Conservation (phyloP, 2,797 vertebrate genomes). For the Leptodactylus fallax region DNA sequence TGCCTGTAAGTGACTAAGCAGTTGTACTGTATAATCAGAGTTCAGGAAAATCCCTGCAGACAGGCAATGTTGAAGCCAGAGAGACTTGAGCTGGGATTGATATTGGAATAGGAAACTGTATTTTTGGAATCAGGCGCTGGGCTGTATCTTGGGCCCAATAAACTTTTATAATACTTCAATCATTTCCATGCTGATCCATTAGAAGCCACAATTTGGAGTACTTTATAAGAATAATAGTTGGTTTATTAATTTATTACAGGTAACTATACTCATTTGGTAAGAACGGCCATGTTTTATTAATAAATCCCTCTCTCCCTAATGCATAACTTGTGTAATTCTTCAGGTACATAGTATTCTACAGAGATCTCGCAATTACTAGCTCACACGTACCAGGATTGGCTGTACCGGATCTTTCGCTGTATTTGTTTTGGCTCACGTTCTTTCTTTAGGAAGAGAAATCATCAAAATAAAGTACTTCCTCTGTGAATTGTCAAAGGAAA, state of each 20-base stretch:
- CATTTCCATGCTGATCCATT: slow-evolving; percentile 28
- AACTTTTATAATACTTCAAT: background rate
- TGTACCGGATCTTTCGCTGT: slow-evolving; percentile 79
- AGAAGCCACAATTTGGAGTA: slow-evolving; percentile 4
- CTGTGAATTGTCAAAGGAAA: slow-evolving; percentile 85
- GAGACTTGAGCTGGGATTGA: background rate
- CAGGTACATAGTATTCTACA: slow-evolving; percentile 38
- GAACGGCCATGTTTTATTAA: slow-evolving; percentile 32
- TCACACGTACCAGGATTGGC: slow-evolving; percentile 65
- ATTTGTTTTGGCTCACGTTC: slow-evolving; percentile 80
- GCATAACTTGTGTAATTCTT: slow-evolving; percentile 32
- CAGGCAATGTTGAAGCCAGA: background rate
- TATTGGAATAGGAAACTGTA: background rate
- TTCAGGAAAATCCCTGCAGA: background rate
- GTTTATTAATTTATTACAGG: slow-evolving; percentile 39
- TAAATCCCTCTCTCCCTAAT: slow-evolving; percentile 47
- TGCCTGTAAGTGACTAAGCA: background rate
- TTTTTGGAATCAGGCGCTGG: slow-evolving; percentile 11
- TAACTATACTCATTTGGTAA: slow-evolving; percentile 25
- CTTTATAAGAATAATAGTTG: slow-evolving; percentile 39
- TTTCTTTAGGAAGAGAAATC: slow-evolving; percentile 81
- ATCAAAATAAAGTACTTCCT: slow-evolving; percentile 83
- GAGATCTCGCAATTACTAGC: slow-evolving; percentile 35
- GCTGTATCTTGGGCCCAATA: background rate
- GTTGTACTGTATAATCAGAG: background rate